Evolutionary conservation across 2,797 vertebrate species (phyloP).

Genomic region (Lagocephalus sceleratus): DNA sequence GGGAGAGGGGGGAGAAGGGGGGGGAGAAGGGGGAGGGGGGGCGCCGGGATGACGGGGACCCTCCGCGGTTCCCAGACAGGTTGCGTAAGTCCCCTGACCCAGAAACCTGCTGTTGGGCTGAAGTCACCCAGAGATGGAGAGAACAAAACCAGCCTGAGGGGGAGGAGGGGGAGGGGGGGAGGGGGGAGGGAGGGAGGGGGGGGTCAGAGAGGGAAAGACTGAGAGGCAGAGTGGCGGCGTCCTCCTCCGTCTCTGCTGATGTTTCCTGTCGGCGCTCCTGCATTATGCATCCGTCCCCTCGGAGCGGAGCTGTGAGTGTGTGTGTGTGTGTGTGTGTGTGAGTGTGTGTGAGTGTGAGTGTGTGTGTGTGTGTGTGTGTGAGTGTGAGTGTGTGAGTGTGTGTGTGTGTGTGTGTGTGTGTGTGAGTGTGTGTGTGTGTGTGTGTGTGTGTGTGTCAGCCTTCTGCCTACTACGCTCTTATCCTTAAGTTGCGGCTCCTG

Average conservation of each 20-base stretch:
- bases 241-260: background rate
- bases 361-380: no score
- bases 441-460: no score
- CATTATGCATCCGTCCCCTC: no score
- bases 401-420: no score
- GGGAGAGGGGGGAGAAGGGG: background rate
- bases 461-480: no score
- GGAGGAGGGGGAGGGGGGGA: background rate
- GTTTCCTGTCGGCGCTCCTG: background rate
- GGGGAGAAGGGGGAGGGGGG: constrained; percentile 2
- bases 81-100: constrained; percentile 52
- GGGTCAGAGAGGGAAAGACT: background rate
- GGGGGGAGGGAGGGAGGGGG: constrained; percentile 2
- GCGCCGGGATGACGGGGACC: background rate
- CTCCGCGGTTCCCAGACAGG: constrained; percentile 24
- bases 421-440: no score
- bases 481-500: no score
- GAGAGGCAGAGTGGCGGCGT: background rate
- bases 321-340: no score
- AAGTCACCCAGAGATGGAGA: constrained; percentile 27
- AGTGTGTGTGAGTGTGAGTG: no score
- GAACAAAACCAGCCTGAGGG: constrained; percentile 6
- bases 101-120: constrained; percentile 38
- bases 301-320: background rate
- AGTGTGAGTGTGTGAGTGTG: no score